Conservation (phyloP, 1,140 invertebrate species). For the Drosophila simulans region DNA sequence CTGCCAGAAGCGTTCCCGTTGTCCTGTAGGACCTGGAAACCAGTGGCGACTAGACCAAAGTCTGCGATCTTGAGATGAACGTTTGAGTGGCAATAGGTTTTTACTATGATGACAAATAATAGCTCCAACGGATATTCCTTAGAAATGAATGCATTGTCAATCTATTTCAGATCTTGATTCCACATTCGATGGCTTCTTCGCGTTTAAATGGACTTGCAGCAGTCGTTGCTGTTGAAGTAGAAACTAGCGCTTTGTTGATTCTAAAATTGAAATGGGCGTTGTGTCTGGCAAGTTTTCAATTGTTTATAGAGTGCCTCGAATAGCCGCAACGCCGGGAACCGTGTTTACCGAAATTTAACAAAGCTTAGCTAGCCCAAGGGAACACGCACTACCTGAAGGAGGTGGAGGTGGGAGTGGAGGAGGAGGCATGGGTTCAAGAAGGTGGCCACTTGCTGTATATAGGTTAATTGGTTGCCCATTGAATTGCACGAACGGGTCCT, state of each 20-base stretch:
- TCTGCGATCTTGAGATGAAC: too few species aligned
- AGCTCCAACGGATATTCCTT: too few species aligned
- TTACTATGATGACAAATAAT: too few species aligned
- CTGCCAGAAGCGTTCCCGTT: background rate
- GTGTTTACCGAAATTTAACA: slow-evolving; percentile 52
- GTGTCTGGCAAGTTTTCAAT: slow-evolving; percentile 74
- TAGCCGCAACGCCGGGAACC: slow-evolving; percentile 27
- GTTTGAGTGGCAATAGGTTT: too few species aligned
- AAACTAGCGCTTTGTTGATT: slow-evolving; percentile 61
- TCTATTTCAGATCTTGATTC: background rate
- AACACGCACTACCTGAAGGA: slow-evolving; percentile 35
- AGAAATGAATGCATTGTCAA: too few species aligned
- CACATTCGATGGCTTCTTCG: slow-evolving; percentile 1
- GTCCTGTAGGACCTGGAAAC: too few species aligned
- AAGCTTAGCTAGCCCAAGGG: slow-evolving; percentile 14
- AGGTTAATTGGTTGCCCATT: slow-evolving; percentile 76
- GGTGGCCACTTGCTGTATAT: slow-evolving; percentile 42
- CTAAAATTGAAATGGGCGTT: slow-evolving; percentile 80
- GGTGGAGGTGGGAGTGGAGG: background rate
- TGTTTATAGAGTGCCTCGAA: slow-evolving; percentile 75
- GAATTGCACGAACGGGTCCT: slow-evolving; percentile 53
- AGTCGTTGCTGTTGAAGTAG: slow-evolving; percentile 43
- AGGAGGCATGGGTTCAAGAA: background rate
- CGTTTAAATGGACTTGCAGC: slow-evolving; percentile 19
- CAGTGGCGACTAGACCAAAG: too few species aligned